Evolutionary conservation across 2,888 invertebrate species (phyloP), one percentile per base, ranked within the genome.

Genomic region (Athalia cordata): DNA sequence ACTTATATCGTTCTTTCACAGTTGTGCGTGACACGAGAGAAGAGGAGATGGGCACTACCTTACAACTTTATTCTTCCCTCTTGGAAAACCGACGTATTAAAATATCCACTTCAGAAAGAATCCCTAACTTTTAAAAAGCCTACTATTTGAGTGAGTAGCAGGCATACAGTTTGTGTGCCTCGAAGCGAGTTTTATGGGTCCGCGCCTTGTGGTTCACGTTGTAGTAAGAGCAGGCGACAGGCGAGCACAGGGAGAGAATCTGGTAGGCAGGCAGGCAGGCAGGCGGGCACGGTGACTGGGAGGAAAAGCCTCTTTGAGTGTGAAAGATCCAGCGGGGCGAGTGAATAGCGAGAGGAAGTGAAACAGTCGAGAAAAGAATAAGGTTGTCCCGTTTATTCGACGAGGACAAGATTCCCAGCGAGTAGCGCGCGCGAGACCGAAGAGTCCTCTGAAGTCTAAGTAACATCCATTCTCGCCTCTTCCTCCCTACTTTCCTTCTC

Each of bases 401-500:
- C 75, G 75, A 62, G 50, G 70, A 72, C 72, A 65, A 80, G 52
- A 29, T 11, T 29, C 13, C 3, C 49, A 11, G 50, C 45, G 59
- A 75, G 75, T 13, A 62, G 49, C 9, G 43, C 75, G 75, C 62
- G 62, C 62, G 49, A 77, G 65, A 75, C 49, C 80, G 80, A 77
- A 79, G 79, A 68, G 74, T 81, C 83, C 84, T 85, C 83, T 82
- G 81, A 86, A 86, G 86, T 85, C 85, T 85, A 85, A 86, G 88
- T 86, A 87, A 87, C 88, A 88, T 88, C 88, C 87, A 87, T 87
- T 88, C 87, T 84, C 82, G 84, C 81, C 83, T 82, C 81, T 80
- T 77, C 74, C 78, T 81, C 80, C 81, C 79, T 15, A 13, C 55
- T 72, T 29, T 50, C 50, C 29, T 11, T 29, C 52, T 43, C 9